Conservation (phyloP, 2,113 vertebrate genomes). For the Thymallus thymallus region DNA sequence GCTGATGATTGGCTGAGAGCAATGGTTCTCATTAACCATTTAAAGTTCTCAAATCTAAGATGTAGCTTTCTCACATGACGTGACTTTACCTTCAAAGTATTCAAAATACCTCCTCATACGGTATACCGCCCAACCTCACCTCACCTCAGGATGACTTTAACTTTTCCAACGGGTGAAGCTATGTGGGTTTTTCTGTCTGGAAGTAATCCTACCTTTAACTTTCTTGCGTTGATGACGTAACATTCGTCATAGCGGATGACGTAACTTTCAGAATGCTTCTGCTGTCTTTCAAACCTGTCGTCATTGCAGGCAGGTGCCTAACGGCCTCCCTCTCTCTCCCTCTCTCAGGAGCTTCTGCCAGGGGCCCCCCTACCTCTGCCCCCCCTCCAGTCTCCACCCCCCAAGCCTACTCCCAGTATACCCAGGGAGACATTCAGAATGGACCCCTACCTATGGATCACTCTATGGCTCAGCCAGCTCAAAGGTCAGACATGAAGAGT, state of each 20-base stretch:
- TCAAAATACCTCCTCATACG: too few species aligned
- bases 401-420: conserved; percentile 82
- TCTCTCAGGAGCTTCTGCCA: conserved; percentile 78
- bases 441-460: conserved; percentile 82
- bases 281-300: not conserved
- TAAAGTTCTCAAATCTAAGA: not conserved
- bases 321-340: not conserved
- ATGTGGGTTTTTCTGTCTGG: not conserved
- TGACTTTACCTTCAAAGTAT: not conserved
- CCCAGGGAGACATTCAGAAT: conserved; percentile 87
- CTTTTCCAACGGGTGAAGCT: not conserved
- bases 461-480: conserved; percentile 73
- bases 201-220: too few species aligned
- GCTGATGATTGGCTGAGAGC: not conserved
- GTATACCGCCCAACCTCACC: too few species aligned
- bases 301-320: too few species aligned
- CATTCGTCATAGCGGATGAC: too few species aligned
- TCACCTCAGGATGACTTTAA: too few species aligned
- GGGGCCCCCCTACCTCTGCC: conserved; percentile 78
- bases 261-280: not conserved
- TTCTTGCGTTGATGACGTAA: too few species aligned
- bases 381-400: conserved; percentile 75
- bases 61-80: not conserved
- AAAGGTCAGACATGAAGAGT: conserved; percentile 65
- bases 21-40: not conserved